These are phyloP conservation scores for Eupristina koningsbergeri DNA, from an alignment of 1,140 invertebrate species.

Conservation along the genomic window DNA sequence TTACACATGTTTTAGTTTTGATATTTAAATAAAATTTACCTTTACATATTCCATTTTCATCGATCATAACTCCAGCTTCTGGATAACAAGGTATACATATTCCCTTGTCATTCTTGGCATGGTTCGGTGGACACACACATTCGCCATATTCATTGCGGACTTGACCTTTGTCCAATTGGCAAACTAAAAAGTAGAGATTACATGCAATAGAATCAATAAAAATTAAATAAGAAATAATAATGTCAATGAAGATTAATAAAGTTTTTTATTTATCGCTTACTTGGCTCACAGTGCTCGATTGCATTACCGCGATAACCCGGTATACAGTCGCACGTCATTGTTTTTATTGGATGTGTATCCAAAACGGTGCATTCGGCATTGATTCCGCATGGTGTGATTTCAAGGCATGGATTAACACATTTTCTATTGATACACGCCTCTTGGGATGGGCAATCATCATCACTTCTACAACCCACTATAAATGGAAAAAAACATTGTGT, in stretches of 20 bases:
- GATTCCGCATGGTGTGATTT: conserved; percentile 85
- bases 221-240: not conserved
- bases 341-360: conserved; percentile 86
- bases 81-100: conserved; percentile 75
- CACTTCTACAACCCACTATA: conserved; percentile 79
- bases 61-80: conserved; percentile 41
- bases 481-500: not conserved
- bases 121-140: conserved; percentile 83
- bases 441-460: conserved; percentile 87
- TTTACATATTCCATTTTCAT: conserved; percentile 45
- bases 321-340: conserved; percentile 91
- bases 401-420: conserved; percentile 88
- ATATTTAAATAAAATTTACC: conserved; percentile 31
- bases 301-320: conserved; percentile 88
- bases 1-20: no score
- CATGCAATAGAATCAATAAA: not conserved
- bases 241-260: not conserved
- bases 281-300: conserved; percentile 82
- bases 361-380: conserved; percentile 87
- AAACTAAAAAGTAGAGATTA: conserved; percentile 71
- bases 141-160: conserved; percentile 80
- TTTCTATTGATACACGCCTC: conserved; percentile 85
- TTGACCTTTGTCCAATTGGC: conserved; percentile 82
- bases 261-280: conserved; percentile 63
- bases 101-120: conserved; percentile 84